Evolutionary conservation across 2,113 vertebrate genomes (phyloP).

Genomic region (Etheostoma spectabile): DNA sequence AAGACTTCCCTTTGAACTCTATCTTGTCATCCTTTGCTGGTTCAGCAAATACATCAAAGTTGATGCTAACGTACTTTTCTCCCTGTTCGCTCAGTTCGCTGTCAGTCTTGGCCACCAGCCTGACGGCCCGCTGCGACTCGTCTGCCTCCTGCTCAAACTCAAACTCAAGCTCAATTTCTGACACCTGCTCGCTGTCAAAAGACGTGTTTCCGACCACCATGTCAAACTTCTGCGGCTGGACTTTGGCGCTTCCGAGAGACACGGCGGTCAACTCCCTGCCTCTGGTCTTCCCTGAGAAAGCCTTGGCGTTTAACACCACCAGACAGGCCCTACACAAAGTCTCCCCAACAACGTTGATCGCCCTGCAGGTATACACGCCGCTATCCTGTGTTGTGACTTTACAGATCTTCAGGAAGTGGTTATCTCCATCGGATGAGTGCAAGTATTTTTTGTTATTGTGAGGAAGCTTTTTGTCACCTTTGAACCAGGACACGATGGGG

Average conservation of each 20-base stretch:
- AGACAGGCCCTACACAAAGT: constrained; percentile 89
- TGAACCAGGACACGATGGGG: constrained; percentile 93
- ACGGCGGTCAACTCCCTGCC: constrained; percentile 80
- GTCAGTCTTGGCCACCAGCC: constrained; percentile 85
- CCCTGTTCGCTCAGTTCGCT: constrained; percentile 82
- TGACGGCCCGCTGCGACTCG: constrained; percentile 85
- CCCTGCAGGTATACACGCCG: constrained; percentile 90
- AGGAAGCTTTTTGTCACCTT: constrained; percentile 86
- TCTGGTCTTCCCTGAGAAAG: constrained; percentile 69
- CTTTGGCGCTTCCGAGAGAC: constrained; percentile 72
- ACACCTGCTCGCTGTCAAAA: constrained; percentile 83
- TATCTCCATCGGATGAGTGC: constrained; percentile 88
- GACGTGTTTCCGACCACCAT: constrained; percentile 84
- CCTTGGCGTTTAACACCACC: constrained; percentile 81
- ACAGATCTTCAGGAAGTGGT: constrained; percentile 89
- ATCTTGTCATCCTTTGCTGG: constrained; percentile 86
- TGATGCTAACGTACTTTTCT: constrained; percentile 84
- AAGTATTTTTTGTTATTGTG: constrained; percentile 86
- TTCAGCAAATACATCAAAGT: constrained; percentile 89
- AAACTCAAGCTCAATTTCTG: constrained; percentile 91
- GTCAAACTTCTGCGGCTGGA: constrained; percentile 85
- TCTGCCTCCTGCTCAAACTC: constrained; percentile 85
- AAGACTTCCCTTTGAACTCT: constrained; percentile 89
- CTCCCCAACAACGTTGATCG: constrained; percentile 91
- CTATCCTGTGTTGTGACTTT: constrained; percentile 85